Percentiles rank a stretch among this genome's conserved stretches.
These are phyloP conservation scores for Eumacrocentrus americanus DNA, from an alignment of 2,888 invertebrate species.

Conservation along the genomic window DNA sequence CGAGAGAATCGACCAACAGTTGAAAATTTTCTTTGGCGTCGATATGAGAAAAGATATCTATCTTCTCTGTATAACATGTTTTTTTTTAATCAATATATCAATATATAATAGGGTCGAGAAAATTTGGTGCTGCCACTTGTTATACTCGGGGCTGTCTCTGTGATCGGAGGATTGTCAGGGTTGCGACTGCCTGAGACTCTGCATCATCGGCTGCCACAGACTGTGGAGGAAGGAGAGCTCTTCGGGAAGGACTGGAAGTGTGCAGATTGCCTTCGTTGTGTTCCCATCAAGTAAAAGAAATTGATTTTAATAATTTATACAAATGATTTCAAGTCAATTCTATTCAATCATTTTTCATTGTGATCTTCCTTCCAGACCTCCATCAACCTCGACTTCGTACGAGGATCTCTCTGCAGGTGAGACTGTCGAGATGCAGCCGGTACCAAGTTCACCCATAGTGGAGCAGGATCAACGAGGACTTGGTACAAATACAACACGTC, in stretches of 20 bases:
- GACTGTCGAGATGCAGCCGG: conserved; percentile 56
- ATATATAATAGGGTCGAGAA: conserved; percentile 76
- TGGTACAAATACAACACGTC: conserved; percentile 63
- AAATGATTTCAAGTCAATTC: too few relatives aligned
- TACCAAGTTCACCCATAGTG: conserved; percentile 33
- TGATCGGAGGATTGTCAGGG: conserved; percentile 80
- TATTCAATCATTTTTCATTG: conserved; percentile 3
- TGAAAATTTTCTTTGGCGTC: background rate
- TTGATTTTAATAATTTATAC: background rate
- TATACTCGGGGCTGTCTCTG: conserved; percentile 82
- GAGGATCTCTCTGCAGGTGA: conserved; percentile 74
- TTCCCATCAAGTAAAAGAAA: conserved; percentile 68
- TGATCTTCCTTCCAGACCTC: conserved; percentile 62
- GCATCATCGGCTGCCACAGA: conserved; percentile 82
- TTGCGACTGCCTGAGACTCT: conserved; percentile 85
- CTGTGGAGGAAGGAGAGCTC: conserved; percentile 85
- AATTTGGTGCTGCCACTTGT: conserved; percentile 82
- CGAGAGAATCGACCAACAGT: conserved; percentile 7
- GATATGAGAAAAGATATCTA: background rate
- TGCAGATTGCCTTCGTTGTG: conserved; percentile 76
- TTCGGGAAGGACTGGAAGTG: conserved; percentile 84
- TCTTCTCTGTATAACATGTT: background rate
- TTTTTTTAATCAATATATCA: background rate
- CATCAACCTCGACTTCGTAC: conserved; percentile 69
- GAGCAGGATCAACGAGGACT: conserved; percentile 22